A percentile compares a stretch with the other conserved stretches of the same genome.
Evolutionary conservation across 2,888 invertebrate genomes (phyloP).

Genomic region (Scelioninae gen. 2): DNA sequence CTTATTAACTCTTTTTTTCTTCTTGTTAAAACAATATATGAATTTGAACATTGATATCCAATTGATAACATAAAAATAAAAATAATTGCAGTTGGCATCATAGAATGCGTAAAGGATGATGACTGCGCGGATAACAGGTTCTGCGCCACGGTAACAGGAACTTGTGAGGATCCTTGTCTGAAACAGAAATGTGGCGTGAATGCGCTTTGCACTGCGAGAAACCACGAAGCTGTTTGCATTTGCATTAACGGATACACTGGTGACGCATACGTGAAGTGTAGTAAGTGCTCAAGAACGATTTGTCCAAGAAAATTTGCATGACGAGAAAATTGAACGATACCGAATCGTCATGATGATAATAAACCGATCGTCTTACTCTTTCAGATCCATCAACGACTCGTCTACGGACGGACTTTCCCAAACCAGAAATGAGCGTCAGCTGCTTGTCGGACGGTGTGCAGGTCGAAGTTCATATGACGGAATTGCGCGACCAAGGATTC

Average conservation of each 20-base stretch:
- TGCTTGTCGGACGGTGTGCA: constrained; percentile 94
- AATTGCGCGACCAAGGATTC: constrained; percentile 79
- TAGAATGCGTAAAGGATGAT: constrained; percentile 82
- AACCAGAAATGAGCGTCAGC: constrained; percentile 90
- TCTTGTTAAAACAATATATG: too few species aligned
- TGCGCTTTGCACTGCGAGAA: constrained; percentile 86
- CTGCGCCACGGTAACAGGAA: constrained; percentile 83
- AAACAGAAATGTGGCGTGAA: constrained; percentile 84
- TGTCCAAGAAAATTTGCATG: too few species aligned
- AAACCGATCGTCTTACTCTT: too few species aligned
- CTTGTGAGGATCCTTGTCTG: constrained; percentile 88
- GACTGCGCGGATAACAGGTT: constrained; percentile 87
- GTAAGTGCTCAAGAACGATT: too few species aligned
- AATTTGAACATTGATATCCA: too few species aligned
- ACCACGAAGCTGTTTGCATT: constrained; percentile 86
- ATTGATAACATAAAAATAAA: too few species aligned
- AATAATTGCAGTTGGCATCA: constrained; percentile 65
- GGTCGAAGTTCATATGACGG: constrained; percentile 82
- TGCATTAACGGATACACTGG: constrained; percentile 87
- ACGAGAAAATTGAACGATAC: too few species aligned
- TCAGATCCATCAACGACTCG: constrained; percentile 46
- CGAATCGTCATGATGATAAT: too few species aligned
- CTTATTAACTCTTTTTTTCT: too few species aligned
- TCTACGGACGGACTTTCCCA: constrained; percentile 87
- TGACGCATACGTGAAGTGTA: constrained; percentile 85